A percentile compares a stretch with the other conserved stretches of the same genome.
Evolutionary conservation across 2,888 invertebrate species (phyloP).

Genomic region (Acanthacorydalis orientalis): DNA sequence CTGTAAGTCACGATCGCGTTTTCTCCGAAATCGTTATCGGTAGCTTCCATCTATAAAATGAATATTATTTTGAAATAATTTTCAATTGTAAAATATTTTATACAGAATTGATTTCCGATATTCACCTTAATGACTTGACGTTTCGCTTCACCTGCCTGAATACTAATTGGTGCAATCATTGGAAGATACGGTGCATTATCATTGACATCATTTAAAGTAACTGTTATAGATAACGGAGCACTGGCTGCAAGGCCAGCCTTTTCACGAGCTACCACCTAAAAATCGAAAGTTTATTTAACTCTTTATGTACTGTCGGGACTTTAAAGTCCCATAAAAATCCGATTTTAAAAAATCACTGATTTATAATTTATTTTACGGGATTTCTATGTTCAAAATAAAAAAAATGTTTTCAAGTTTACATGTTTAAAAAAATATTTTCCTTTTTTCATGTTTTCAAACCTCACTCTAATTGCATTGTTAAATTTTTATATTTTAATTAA

Average conservation of each 20-base stretch:
- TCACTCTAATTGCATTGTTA: too few species aligned
- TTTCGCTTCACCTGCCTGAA: constrained; percentile 61
- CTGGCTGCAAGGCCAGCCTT: constrained; percentile 63
- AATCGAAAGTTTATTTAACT: constrained; percentile 1
- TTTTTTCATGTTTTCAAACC: too few species aligned
- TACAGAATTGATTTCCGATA: not conserved
- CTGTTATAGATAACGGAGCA: constrained; percentile 62
- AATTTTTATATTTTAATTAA: too few species aligned
- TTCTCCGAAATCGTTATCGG: constrained; percentile 72
- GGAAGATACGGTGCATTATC: constrained; percentile 74
- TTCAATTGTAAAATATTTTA: not conserved
- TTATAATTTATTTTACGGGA: too few species aligned
- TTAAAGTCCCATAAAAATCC: too few species aligned
- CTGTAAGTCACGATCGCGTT: constrained; percentile 70
- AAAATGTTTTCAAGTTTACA: too few species aligned
- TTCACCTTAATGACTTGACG: constrained; percentile 50
- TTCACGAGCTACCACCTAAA: constrained; percentile 66
- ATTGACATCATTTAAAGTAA: constrained; percentile 64
- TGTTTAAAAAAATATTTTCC: too few species aligned
- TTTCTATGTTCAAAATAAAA: too few species aligned
- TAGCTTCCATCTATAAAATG: constrained; percentile 48
- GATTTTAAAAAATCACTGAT: too few species aligned
- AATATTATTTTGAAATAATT: not conserved
- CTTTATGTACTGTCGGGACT: too few species aligned
- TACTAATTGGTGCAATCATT: constrained; percentile 61